Evolutionary conservation across 2,888 invertebrate species (phyloP).

Genomic region (Cheiracanthium punctorium): DNA sequence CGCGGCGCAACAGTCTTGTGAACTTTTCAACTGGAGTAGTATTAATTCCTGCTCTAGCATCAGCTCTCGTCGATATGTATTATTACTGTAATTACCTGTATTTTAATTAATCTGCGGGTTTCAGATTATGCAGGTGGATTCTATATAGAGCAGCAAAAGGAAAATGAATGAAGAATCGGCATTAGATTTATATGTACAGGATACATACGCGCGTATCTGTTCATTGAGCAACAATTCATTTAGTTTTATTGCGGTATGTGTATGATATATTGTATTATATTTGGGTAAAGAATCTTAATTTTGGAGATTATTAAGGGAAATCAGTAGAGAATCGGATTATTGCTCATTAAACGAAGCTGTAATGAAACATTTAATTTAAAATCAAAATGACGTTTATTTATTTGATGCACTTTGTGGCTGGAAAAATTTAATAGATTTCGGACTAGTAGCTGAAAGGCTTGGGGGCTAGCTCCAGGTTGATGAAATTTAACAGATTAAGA

Average conservation of each 20-base stretch:
- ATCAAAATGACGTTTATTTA: background rate
- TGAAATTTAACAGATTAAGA: no score
- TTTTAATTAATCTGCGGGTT: background rate
- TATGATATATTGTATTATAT: background rate
- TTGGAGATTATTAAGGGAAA: background rate
- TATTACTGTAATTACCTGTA: background rate
- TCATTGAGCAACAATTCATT: background rate
- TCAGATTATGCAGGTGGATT: background rate
- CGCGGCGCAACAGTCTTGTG: background rate
- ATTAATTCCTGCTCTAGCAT: no score
- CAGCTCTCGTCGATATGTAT: no score
- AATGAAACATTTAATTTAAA: background rate
- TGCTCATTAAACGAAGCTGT: background rate
- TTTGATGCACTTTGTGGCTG: background rate
- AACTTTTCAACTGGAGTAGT: background rate
- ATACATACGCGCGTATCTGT: background rate
- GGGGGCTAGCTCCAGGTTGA: no score
- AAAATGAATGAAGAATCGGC: background rate
- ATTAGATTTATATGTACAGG: background rate
- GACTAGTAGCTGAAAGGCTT: no score
- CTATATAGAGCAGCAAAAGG: background rate
- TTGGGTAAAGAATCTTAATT: background rate
- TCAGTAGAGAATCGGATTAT: background rate
- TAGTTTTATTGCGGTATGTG: background rate
- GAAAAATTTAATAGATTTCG: no score